Evolutionary conservation across 2,888 invertebrate species (phyloP).

Genomic region (Trissoscelio sp.): DNA sequence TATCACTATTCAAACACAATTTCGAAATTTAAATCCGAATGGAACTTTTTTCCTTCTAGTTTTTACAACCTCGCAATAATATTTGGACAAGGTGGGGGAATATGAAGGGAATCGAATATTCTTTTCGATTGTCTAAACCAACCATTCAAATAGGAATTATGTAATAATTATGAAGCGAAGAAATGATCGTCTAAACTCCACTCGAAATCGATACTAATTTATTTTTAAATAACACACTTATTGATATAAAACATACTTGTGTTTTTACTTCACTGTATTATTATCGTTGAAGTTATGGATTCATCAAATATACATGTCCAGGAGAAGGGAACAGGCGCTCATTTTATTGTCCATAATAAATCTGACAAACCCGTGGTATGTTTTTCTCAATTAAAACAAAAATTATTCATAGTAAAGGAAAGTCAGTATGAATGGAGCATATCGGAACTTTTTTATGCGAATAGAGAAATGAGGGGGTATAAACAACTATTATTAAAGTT

Average conservation of each 20-base stretch:
- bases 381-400: constrained; percentile 25
- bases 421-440: too few species aligned
- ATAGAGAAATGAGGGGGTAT: too few species aligned
- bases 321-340: constrained; percentile 7
- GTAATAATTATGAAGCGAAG: neutral
- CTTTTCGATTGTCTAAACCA: too few species aligned
- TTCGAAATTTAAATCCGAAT: constrained; percentile 36
- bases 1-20: constrained; percentile 42
- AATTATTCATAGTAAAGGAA: constrained; percentile 11
- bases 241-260: constrained; percentile 28
- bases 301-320: constrained; percentile 44
- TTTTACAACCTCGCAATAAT: neutral
- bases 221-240: constrained; percentile 44
- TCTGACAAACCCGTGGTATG: constrained; percentile 4
- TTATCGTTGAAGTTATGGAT: constrained; percentile 28
- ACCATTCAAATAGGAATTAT: neutral
- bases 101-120: neutral
- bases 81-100: neutral
- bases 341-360: constrained; percentile 38
- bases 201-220: constrained; percentile 24
- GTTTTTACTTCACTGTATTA: constrained; percentile 32
- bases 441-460: neutral
- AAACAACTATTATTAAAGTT: too few species aligned
- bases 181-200: neutral
- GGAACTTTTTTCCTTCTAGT: neutral